phyloP scores from a whole-genome alignment of 2,888 invertebrate species.

The Drosophila macrothrix region DNA sequence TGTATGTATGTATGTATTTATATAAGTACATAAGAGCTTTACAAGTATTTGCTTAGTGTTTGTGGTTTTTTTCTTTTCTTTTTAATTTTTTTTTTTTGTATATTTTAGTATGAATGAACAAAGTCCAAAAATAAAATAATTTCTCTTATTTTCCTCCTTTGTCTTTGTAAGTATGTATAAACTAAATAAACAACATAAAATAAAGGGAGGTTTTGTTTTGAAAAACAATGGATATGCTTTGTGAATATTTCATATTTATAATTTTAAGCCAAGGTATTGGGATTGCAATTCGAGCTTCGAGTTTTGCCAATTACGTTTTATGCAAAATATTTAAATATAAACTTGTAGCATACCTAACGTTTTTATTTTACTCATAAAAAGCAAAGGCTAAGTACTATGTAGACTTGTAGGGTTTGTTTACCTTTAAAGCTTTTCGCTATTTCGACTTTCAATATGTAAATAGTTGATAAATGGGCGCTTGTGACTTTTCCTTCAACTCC shows the following conservation, averaged over 20 bases:
- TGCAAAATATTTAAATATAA: conserved; percentile 47
- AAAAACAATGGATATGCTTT: conserved; percentile 81
- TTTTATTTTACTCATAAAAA: conserved; percentile 39
- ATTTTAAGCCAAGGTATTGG: conserved; percentile 54
- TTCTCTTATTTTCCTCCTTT: conserved; percentile 42
- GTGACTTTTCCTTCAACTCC: conserved; percentile 64
- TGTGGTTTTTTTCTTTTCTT: not conserved
- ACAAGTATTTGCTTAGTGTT: conserved; percentile 30
- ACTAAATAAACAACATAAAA: conserved; percentile 60
- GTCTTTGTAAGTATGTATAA: conserved; percentile 48
- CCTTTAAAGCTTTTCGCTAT: conserved; percentile 75
- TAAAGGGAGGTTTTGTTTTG: conserved; percentile 62
- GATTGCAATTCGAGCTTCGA: conserved; percentile 56
- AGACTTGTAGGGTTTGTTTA: conserved; percentile 47
- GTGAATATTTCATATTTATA: conserved; percentile 63
- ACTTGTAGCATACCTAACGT: conserved; percentile 54
- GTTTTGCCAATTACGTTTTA: conserved; percentile 63
- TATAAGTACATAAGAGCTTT: conserved; percentile 65
- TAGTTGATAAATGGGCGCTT: conserved; percentile 76
- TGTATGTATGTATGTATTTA: conserved; percentile 4
- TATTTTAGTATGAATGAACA: conserved; percentile 34
- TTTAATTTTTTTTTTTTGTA: conserved; percentile 2
- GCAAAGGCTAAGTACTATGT: conserved; percentile 62
- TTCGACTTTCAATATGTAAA: conserved; percentile 65
- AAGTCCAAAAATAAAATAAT: conserved; percentile 37